Evolutionary conservation across 2,888 invertebrate species (phyloP).

Genomic region (Sthenelais limicola): DNA sequence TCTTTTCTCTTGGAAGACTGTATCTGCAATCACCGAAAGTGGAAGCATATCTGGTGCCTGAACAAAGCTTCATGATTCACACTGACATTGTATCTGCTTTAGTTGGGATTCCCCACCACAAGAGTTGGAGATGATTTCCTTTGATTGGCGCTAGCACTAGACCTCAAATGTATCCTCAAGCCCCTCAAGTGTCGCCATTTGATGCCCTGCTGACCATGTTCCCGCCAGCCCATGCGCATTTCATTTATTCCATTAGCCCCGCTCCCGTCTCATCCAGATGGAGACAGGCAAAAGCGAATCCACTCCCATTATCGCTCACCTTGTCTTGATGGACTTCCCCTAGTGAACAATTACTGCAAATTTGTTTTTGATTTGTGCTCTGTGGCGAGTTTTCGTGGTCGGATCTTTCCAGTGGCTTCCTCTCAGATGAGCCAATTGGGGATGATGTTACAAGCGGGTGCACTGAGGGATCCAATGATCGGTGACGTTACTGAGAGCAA

Average conservation of each 20-base stretch:
- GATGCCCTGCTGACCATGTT: slow-evolving; percentile 12
- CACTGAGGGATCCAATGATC: too few relatives aligned
- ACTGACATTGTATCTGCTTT: too few relatives aligned
- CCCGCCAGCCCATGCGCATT: slow-evolving; percentile 30
- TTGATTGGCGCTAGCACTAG: slow-evolving; percentile 20
- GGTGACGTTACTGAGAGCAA: slow-evolving; percentile 3
- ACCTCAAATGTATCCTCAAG: slow-evolving; percentile 18
- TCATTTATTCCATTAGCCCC: slow-evolving; percentile 2
- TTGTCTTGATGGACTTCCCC: slow-evolving; percentile 29
- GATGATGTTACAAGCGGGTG: background rate
- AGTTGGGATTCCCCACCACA: too few relatives aligned
- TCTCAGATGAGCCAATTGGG: slow-evolving; percentile 15
- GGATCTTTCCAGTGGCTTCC: background rate
- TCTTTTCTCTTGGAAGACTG: too few relatives aligned
- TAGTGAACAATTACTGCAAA: slow-evolving; percentile 29
- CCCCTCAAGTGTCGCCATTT: slow-evolving; percentile 23
- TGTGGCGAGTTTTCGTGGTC: background rate
- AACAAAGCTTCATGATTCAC: too few relatives aligned
- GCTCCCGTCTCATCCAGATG: slow-evolving; percentile 1
- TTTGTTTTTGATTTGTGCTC: slow-evolving; percentile 33
- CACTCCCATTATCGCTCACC: slow-evolving; percentile 23
- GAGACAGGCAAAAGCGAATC: slow-evolving; percentile 18
- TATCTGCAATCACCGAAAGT: too few relatives aligned
- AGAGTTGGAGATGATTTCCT: too few relatives aligned
- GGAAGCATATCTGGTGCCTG: too few relatives aligned